Evolutionary conservation across 2,797 vertebrate species (phyloP).

Genomic region (Enteromius radiatus): DNA sequence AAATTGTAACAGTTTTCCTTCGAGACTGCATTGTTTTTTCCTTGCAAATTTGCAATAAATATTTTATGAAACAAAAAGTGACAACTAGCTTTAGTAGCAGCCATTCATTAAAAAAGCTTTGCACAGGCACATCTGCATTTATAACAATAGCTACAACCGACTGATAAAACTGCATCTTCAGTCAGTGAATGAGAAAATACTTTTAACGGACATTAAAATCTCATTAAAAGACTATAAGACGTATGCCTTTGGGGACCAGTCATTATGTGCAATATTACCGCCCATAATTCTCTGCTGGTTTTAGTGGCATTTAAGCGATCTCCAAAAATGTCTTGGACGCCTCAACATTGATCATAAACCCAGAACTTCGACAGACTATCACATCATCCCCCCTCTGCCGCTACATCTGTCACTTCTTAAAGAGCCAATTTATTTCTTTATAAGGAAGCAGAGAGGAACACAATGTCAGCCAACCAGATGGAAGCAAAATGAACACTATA

Average conservation of each 20-base stretch:
- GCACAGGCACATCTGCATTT: slow-evolving; percentile 8
- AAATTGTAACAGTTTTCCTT: not conserved
- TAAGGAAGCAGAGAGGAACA: slow-evolving; percentile 25
- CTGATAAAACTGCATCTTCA: slow-evolving; percentile 4
- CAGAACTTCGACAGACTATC: slow-evolving; percentile 33
- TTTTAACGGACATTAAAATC: slow-evolving; percentile 46
- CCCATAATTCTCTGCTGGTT: slow-evolving; percentile 37
- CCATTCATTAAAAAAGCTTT: slow-evolving; percentile 1
- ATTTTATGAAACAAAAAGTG: not conserved
- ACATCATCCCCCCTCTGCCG: slow-evolving; percentile 35
- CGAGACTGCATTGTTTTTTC: not conserved
- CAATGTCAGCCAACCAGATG: slow-evolving; percentile 39
- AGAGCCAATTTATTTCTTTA: slow-evolving; percentile 22
- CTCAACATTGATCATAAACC: slow-evolving; percentile 32
- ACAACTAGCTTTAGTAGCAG: not conserved
- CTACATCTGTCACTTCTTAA: slow-evolving; percentile 49
- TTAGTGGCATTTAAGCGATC: slow-evolving; percentile 30
- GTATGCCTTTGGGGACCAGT: slow-evolving; percentile 6
- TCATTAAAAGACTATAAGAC: slow-evolving; percentile 26
- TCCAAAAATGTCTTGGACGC: slow-evolving; percentile 47
- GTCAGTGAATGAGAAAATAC: slow-evolving; percentile 6
- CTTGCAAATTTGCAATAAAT: not conserved
- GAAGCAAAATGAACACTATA: not conserved
- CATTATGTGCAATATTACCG: slow-evolving; percentile 42
- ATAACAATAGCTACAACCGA: not conserved